These are phyloP conservation scores for Rhinella marina DNA, from an alignment of 2,797 vertebrate genomes.

Conservation along the genomic window DNA sequence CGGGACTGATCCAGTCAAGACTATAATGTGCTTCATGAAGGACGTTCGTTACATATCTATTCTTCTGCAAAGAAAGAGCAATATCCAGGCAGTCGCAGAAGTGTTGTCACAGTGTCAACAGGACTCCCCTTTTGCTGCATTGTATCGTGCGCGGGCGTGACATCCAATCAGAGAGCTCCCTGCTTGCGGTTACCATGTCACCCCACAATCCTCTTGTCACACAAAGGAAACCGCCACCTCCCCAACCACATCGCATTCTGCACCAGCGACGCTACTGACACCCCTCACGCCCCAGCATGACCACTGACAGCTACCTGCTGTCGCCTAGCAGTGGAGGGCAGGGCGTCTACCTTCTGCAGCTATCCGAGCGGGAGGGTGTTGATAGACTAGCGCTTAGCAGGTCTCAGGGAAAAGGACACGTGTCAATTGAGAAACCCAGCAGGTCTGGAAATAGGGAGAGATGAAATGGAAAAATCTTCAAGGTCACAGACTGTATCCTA, in stretches of 20 bases:
- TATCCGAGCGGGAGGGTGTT: conserved; percentile 43
- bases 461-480: background rate
- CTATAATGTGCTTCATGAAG: too few relatives aligned
- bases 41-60: background rate
- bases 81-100: background rate
- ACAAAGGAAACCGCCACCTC: conserved; percentile 52
- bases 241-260: conserved; percentile 10
- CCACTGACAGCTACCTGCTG: conserved; percentile 38
- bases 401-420: conserved; percentile 32
- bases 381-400: conserved; percentile 41
- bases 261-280: conserved; percentile 12
- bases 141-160: conserved; percentile 16
- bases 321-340: conserved; percentile 21
- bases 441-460: background rate
- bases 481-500: conserved; percentile 12
- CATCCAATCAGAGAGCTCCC: conserved; percentile 42
- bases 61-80: background rate
- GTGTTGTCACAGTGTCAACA: conserved; percentile 16
- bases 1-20: background rate
- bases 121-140: conserved; percentile 37
- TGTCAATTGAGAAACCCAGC: conserved; percentile 35
- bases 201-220: conserved; percentile 52
- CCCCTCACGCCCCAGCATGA: conserved; percentile 3
- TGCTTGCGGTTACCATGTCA: conserved; percentile 54
- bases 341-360: background rate